phyloP scores from a whole-genome alignment of 2,113 vertebrate genomes.

The Semicossyphus pulcher region DNA sequence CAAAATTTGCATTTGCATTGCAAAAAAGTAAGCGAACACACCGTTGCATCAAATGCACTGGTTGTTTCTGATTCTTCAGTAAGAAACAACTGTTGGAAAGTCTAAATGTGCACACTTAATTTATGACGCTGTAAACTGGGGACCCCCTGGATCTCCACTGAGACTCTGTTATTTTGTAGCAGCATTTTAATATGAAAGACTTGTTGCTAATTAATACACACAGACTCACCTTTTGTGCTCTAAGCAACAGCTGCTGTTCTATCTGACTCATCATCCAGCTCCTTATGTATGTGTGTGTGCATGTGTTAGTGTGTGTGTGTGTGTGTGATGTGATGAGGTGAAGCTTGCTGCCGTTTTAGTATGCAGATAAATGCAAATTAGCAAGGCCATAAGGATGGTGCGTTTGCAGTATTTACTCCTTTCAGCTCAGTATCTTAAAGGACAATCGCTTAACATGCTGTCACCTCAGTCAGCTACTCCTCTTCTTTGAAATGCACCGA shows the following conservation, averaged over 20 bases:
- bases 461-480: constrained; percentile 15
- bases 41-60: too few species aligned
- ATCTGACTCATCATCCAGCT: constrained; percentile 15
- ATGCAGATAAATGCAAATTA: constrained; percentile 71
- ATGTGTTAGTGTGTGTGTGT: constrained; percentile 8
- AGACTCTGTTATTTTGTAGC: neutral
- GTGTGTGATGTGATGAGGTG: constrained; percentile 41
- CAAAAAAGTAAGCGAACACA: too few species aligned
- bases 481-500: constrained; percentile 7
- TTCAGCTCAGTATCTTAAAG: constrained; percentile 43
- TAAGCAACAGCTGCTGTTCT: constrained; percentile 21
- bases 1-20: too few species aligned
- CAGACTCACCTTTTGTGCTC: constrained; percentile 18
- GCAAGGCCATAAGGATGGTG: constrained; percentile 21
- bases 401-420: constrained; percentile 22
- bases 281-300: constrained; percentile 6
- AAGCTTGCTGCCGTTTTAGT: constrained; percentile 22
- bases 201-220: constrained; percentile 29
- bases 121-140: neutral
- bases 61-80: neutral
- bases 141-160: neutral
- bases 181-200: constrained; percentile 11
- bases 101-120: neutral
- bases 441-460: constrained; percentile 40
- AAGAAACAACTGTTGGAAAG: neutral